Conservation (phyloP, 2,797 vertebrate species). For the Trachurus trachurus region DNA sequence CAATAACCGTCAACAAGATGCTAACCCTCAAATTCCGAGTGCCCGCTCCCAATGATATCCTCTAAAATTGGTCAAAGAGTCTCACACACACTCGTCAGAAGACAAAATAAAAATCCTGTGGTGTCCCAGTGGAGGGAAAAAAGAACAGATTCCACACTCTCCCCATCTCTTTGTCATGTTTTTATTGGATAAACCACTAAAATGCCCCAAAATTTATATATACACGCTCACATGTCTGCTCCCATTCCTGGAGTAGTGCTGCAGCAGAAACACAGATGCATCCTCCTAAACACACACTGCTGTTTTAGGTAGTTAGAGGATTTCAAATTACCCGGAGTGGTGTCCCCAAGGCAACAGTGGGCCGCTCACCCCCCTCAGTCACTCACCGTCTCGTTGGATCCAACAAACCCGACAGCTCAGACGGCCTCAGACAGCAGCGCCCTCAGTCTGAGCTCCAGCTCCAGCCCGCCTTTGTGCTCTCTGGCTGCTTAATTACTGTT, state of each 20-base stretch:
- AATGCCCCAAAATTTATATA: conserved; percentile 65
- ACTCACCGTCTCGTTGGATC: conserved; percentile 49
- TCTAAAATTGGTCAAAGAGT: conserved; percentile 31
- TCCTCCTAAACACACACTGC: conserved; percentile 59
- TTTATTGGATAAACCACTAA: conserved; percentile 77
- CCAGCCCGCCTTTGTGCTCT: conserved; percentile 32
- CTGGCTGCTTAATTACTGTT: conserved; percentile 74
- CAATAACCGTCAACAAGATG: conserved; percentile 65
- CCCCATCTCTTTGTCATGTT: conserved; percentile 70
- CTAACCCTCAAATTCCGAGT: conserved; percentile 46
- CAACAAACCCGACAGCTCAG: conserved; percentile 42
- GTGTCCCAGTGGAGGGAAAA: conserved; percentile 54
- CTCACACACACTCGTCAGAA: conserved; percentile 49
- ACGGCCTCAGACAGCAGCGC: conserved; percentile 53
- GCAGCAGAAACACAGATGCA: conserved; percentile 58
- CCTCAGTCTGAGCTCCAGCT: conserved; percentile 54
- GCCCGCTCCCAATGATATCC: conserved; percentile 40
- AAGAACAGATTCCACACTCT: conserved; percentile 62
- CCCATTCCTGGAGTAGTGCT: conserved; percentile 46
- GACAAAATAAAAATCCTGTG: conserved; percentile 58
- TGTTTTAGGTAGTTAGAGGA: conserved; percentile 43
- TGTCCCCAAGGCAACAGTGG: conserved; percentile 49
- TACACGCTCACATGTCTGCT: conserved; percentile 45
- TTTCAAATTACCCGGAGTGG: conserved; percentile 60
- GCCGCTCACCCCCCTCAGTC: conserved; percentile 47